These are phyloP conservation scores for Geotria australis DNA, from an alignment of 2,797 vertebrate species.

Conservation along the genomic window DNA sequence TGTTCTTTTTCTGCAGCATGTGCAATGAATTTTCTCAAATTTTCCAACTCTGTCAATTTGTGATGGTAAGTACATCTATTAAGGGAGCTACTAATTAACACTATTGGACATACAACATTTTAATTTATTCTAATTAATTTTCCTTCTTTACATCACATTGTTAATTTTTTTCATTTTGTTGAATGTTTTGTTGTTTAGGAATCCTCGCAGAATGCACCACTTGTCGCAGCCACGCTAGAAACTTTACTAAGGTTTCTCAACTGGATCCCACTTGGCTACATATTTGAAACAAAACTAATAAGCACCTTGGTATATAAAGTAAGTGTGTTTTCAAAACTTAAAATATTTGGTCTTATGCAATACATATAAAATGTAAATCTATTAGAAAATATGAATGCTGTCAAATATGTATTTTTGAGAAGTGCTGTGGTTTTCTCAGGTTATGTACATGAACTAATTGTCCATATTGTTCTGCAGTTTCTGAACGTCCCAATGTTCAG, in stretches of 20 bases:
- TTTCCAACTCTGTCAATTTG: constrained; percentile 94
- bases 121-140: constrained; percentile 1
- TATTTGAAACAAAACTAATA: constrained; percentile 94
- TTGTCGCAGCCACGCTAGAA: constrained; percentile 85
- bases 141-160: background rate
- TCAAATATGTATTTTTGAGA: background rate
- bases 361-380: background rate
- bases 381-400: background rate
- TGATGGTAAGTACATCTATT: constrained; percentile 38
- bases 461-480: constrained; percentile 20
- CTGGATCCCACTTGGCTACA: constrained; percentile 94
- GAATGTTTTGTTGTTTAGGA: constrained; percentile 19
- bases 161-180: too few species aligned
- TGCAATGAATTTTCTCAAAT: constrained; percentile 97
- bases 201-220: constrained; percentile 84
- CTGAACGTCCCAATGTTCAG: constrained; percentile 96
- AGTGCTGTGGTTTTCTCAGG: background rate
- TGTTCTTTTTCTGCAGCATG: constrained; percentile 25
- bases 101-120: background rate
- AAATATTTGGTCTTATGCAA: too few species aligned
- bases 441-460: background rate
- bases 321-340: constrained; percentile 1
- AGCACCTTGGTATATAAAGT: constrained; percentile 95
- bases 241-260: constrained; percentile 79
- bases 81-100: background rate